Evolutionary conservation across 1,140 invertebrate species (phyloP), one percentile per base, ranked within the genome.

Genomic region (Philotrypesis tridentata): DNA sequence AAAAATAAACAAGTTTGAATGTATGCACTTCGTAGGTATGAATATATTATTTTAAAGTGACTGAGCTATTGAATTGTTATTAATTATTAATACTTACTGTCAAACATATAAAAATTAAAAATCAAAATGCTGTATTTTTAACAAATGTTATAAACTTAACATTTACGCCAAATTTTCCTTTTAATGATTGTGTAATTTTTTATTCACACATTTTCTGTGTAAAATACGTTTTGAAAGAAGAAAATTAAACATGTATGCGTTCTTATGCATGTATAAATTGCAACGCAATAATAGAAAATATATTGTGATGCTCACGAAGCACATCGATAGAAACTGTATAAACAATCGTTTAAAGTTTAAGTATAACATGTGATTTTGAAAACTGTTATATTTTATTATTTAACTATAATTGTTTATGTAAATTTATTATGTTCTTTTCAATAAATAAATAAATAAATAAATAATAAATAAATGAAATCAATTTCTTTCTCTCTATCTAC

Each of bases 371-470:
- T 91, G 89, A 91, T 92, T 92, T 92, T 92, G 88, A 88, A 91
- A 91, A 91, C 85, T 91, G 90, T 91, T 92, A 90, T 90, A 91
- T 88, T 90, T 91, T 91, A 55, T 92, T 91, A 91, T 91, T 91
- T 92, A 87, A 88, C 90, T 87, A 89, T 89, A 90, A 91, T 91
- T 90, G 87, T 91, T 92, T 92, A 87, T 91, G 88, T 92, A 91
- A 90, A 77, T 87, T 91, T 91, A 89, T 91, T 91, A 89, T 90
- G 90, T 91, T 92, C 89, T 90, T 92, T 92, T 89, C 89, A 92
- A 92, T 92, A 91, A 92, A 92, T 87, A 91, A 89, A 89, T 88
- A 85, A 48, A 48, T 48, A 17, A 21, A 48, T 17, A n/a, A n/a
- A n/a, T n/a, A n/a, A n/a, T 37, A 37, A 37, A 37, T 21, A 87